Percentiles rank a stretch among this genome's conserved stretches.
Evolutionary conservation across 2,888 invertebrate genomes (phyloP).

Genomic region (Cactoblastis cactorum): DNA sequence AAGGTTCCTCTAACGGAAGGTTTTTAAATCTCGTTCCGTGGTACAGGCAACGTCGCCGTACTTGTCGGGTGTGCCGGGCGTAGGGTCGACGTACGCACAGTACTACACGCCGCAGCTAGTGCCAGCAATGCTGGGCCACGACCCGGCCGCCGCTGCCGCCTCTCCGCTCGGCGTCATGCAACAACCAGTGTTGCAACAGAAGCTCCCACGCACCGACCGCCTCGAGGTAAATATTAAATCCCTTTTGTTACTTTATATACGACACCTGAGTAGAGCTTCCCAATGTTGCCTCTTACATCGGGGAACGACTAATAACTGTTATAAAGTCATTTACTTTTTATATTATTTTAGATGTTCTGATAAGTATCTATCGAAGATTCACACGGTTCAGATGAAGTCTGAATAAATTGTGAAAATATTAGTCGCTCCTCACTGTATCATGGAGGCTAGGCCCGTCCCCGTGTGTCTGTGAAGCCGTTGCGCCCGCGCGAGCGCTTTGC

Average conservation of each 20-base stretch:
- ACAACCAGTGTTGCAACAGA: slow-evolving; percentile 93
- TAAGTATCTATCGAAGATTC: too few relatives aligned
- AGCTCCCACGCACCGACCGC: slow-evolving; percentile 96
- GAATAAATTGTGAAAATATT: background rate
- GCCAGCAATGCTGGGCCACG: slow-evolving; percentile 93
- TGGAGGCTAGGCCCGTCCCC: slow-evolving; percentile 52
- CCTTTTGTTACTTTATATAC: slow-evolving; percentile 21
- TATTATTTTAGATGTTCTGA: too few relatives aligned
- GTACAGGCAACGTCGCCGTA: slow-evolving; percentile 93
- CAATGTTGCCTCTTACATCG: slow-evolving; percentile 51
- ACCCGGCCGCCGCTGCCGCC: slow-evolving; percentile 86
- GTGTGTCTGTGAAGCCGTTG: slow-evolving; percentile 52
- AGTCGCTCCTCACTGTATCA: slow-evolving; percentile 56
- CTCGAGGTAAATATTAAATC: slow-evolving; percentile 89
- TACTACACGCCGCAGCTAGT: slow-evolving; percentile 94
- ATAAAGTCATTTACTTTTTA: too few relatives aligned
- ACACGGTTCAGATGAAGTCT: too few relatives aligned
- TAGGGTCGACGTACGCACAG: slow-evolving; percentile 93
- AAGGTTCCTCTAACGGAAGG: background rate
- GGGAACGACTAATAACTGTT: slow-evolving; percentile 49
- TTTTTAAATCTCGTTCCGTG: slow-evolving; percentile 26
- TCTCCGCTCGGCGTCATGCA: slow-evolving; percentile 92
- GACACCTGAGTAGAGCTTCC: slow-evolving; percentile 54
- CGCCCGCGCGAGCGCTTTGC: slow-evolving; percentile 63
- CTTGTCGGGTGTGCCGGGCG: slow-evolving; percentile 93